Conservation (phyloP, 2,888 invertebrate genomes). For the Lampropteryx suffumata region DNA sequence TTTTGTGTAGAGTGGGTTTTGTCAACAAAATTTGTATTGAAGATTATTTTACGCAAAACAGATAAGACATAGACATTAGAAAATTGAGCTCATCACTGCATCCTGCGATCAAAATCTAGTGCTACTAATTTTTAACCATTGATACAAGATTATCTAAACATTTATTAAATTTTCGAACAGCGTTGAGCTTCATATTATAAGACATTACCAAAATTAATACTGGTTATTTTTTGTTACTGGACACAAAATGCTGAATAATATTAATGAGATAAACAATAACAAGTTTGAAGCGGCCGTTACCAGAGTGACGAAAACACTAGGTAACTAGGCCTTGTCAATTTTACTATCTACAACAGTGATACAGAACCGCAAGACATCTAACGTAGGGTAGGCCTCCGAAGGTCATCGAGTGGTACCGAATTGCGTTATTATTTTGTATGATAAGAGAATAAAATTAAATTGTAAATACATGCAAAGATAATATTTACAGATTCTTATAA, state of each 20-base stretch:
- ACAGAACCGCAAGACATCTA: background rate
- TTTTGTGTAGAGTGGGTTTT: too few species aligned
- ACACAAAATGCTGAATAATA: slow-evolving; percentile 41
- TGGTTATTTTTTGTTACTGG: slow-evolving; percentile 53
- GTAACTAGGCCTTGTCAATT: slow-evolving; percentile 54
- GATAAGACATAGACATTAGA: slow-evolving; percentile 11
- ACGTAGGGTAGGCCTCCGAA: too few species aligned
- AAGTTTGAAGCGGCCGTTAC: slow-evolving; percentile 49
- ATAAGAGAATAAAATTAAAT: slow-evolving; percentile 48
- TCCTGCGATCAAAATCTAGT: slow-evolving; percentile 33
- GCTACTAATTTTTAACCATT: slow-evolving; percentile 34
- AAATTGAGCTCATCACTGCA: slow-evolving; percentile 30
- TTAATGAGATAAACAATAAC: slow-evolving; percentile 46
- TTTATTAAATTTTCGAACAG: slow-evolving; percentile 17
- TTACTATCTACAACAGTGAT: slow-evolving; percentile 36
- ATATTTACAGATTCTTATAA: slow-evolving; percentile 61
- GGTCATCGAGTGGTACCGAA: background rate
- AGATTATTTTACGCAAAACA: background rate
- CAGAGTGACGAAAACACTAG: slow-evolving; percentile 33
- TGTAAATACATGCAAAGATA: slow-evolving; percentile 60
- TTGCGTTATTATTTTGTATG: slow-evolving; percentile 38
- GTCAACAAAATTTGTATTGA: slow-evolving; percentile 52
- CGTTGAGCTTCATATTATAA: slow-evolving; percentile 30
- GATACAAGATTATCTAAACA: slow-evolving; percentile 9
- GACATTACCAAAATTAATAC: slow-evolving; percentile 48